These are phyloP conservation scores for Microcebus lehilahytsara DNA, from an alignment of 2,113 vertebrate genomes.

Conservation along the genomic window DNA sequence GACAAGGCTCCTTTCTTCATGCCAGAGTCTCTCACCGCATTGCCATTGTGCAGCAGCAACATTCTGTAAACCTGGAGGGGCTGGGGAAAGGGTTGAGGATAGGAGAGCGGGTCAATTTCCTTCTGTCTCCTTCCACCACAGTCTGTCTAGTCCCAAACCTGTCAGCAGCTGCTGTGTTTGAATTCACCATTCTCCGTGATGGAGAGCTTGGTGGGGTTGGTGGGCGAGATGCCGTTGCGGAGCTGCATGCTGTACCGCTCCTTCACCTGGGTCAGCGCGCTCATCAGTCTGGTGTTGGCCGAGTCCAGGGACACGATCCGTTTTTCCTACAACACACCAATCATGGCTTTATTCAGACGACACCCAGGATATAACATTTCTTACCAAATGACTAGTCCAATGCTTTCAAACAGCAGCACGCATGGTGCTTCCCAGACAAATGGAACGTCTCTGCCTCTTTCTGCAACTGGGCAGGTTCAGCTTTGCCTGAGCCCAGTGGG, in stretches of 20 bases:
- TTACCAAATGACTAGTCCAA: neutral
- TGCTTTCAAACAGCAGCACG: conserved; percentile 53
- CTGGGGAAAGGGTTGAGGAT: neutral
- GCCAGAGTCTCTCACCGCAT: conserved; percentile 41
- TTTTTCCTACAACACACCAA: conserved; percentile 91
- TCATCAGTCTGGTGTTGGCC: conserved; percentile 95
- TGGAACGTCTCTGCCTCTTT: conserved; percentile 83
- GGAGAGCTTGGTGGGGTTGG: conserved; percentile 96
- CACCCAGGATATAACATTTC: fast-evolving
- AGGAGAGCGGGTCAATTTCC: conserved; percentile 18
- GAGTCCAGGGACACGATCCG: conserved; percentile 95
- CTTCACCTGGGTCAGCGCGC: conserved; percentile 96
- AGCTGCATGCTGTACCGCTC: conserved; percentile 94
- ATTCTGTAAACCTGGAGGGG: conserved; percentile 75
- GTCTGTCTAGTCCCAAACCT: neutral
- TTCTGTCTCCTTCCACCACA: conserved; percentile 36
- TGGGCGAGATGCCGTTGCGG: conserved; percentile 94
- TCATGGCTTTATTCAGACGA: conserved; percentile 42
- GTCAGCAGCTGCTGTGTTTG: conserved; percentile 98
- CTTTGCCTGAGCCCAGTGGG: neutral
- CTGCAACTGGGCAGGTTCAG: conserved; percentile 61
- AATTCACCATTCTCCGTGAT: conserved; percentile 99
- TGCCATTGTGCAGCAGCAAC: conserved; percentile 73
- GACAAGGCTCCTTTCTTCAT: conserved; percentile 73
- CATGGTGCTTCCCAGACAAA: conserved; percentile 64